These are phyloP conservation scores for Perca flavescens DNA, from an alignment of 2,113 vertebrate genomes.

Conservation along the genomic window DNA sequence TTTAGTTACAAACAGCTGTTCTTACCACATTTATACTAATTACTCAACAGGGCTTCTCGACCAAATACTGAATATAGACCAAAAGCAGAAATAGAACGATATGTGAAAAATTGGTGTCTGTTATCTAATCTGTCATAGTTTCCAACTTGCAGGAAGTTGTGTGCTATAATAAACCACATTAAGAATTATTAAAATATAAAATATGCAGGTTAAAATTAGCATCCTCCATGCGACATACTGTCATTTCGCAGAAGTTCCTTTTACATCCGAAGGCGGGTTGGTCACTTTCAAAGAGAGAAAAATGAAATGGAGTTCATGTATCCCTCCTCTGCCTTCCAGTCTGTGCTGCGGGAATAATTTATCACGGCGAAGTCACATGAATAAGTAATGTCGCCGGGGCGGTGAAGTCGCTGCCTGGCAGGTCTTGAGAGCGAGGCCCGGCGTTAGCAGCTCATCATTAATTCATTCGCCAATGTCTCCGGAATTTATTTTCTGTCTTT, in stretches of 20 bases:
- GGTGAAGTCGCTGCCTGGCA: slow-evolving; percentile 45
- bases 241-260: background rate
- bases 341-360: slow-evolving; percentile 64
- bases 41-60: background rate
- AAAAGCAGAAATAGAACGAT: slow-evolving; percentile 12
- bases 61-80: background rate
- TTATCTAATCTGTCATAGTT: slow-evolving; percentile 15
- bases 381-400: slow-evolving; percentile 57
- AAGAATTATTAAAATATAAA: slow-evolving; percentile 40
- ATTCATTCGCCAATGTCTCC: slow-evolving; percentile 50
- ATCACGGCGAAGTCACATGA: slow-evolving; percentile 59
- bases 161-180: slow-evolving; percentile 18
- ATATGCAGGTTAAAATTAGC: slow-evolving; percentile 51
- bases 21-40: background rate
- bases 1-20: background rate
- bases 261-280: slow-evolving; percentile 8
- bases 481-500: slow-evolving; percentile 29
- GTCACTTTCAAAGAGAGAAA: slow-evolving; percentile 29
- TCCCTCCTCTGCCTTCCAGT: slow-evolving; percentile 54
- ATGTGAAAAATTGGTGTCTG: slow-evolving; percentile 3
- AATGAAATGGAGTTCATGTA: slow-evolving; percentile 49
- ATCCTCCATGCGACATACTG: background rate
- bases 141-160: slow-evolving; percentile 1
- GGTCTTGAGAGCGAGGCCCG: slow-evolving; percentile 36
- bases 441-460: slow-evolving; percentile 57